Evolutionary conservation across 2,797 vertebrate genomes (phyloP).

Genomic region (Chelidonichthys spinosus): DNA sequence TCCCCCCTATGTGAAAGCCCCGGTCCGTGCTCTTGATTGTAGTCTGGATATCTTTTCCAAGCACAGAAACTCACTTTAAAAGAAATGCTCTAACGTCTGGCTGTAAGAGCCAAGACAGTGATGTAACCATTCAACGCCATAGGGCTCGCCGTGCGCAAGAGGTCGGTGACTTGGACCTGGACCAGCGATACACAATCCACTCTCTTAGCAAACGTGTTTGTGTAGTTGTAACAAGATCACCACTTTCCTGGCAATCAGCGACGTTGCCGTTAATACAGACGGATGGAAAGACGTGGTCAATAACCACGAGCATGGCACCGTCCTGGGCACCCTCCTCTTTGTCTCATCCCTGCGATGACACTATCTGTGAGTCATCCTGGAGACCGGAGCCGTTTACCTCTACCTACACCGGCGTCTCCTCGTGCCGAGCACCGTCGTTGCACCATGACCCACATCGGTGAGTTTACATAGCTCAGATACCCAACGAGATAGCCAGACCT

Average conservation of each 20-base stretch:
- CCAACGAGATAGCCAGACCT: slow-evolving; percentile 67
- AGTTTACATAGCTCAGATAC: slow-evolving; percentile 87
- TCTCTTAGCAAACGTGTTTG: slow-evolving; percentile 41
- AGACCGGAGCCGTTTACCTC: slow-evolving; percentile 38
- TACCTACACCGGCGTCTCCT: slow-evolving; percentile 37
- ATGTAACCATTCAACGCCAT: slow-evolving; percentile 36
- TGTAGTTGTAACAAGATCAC: slow-evolving; percentile 39
- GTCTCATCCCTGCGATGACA: slow-evolving; percentile 46
- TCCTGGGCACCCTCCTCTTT: slow-evolving; percentile 35
- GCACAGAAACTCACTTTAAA: slow-evolving; percentile 32
- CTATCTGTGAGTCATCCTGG: slow-evolving; percentile 50
- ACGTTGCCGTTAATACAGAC: slow-evolving; percentile 39
- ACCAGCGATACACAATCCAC: slow-evolving; percentile 32
- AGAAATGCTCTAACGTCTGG: slow-evolving; percentile 8
- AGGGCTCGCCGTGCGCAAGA: slow-evolving; percentile 35
- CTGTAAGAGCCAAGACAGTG: slow-evolving; percentile 15
- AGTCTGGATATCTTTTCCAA: slow-evolving; percentile 28
- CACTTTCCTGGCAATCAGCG: slow-evolving; percentile 33
- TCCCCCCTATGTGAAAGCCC: slow-evolving; percentile 29
- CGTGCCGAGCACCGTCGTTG: slow-evolving; percentile 44
- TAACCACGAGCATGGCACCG: slow-evolving; percentile 35
- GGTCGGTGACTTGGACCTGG: slow-evolving; percentile 24
- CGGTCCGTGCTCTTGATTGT: slow-evolving; percentile 15
- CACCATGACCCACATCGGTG: slow-evolving; percentile 72
- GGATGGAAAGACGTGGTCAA: slow-evolving; percentile 28